Base-by-base conservation (phyloP, 2,888 invertebrate species). In the Ormyrus pomaceus region DNA sequence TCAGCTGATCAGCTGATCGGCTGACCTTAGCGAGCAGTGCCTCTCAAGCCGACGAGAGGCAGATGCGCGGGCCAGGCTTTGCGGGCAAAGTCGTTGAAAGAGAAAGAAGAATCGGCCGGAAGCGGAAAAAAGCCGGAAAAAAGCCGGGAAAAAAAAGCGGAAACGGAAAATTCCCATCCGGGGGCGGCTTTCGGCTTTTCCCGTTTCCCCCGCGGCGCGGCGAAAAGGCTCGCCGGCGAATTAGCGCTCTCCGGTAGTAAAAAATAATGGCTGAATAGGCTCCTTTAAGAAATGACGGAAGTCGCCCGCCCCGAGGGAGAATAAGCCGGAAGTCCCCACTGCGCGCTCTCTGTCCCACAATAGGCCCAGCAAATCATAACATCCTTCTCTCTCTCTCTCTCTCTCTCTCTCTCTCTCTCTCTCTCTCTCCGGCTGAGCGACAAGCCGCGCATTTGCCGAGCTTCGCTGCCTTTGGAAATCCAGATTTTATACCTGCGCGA, bases 311-410 rank as follows among this genome's bases (percentile, higher is more conserved):
- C 34, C n/a, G 77, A 74, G 80, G 82, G 85, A 87, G 87, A 88
- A 88, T 88, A 85, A 85, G 86, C 87, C 88, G 88, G 88, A 88
- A 87, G 87, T 86, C 86, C 86, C 87, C 86, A 87, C 87, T 87
- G 86, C 83, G 83, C 79, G 83, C 79, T 84, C 84, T 83, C 81
- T 80, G 84, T 83, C 83, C 84, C 83, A 83, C 80, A 83, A 82
- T 82, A 83, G 84, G 78, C 81, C 83, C 84, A 83, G 83, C 85
- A 86, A 87, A 87, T 87, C 88, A 87, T 86, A 87, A 88, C 87
- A 87, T 87, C 86, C 85, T 86, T 85, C 83, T 83, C 80, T 74
- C 77, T 71, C 82, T 79, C 79, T 82, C 51, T 19, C 53, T 46
- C 77, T 75, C 61, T 62, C 66, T 70, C 82, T 68, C 75, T 81